Base-by-base conservation (phyloP, 2,113 vertebrate species). In the Puffinus mauretanicus region DNA sequence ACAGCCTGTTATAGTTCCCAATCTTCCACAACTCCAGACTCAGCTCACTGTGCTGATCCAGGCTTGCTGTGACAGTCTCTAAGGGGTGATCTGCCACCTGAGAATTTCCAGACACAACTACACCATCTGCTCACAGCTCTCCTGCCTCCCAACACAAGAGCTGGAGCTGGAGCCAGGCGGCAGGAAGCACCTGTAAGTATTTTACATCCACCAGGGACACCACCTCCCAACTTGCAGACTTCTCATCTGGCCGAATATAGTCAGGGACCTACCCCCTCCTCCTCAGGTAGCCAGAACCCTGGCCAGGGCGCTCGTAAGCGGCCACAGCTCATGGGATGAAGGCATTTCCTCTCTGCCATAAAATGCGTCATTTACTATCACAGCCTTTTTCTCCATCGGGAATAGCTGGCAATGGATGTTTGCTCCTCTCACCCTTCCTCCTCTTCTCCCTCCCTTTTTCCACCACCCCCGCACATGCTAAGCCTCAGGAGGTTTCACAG, bases 121-220 rank as follows among this genome's bases (percentile, higher is more conserved):
- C 75, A 69, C 86, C 91, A 95, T 94, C 87, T 77, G 84, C 73
- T 94, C 85, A 14, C 69, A 61, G 69, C 87, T 69, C 78, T 93
- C 73, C 75, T 1, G 3, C 65, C 51, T 77, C 62, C 72, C 3
- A 2, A 57, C 44, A 9, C 3, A 13, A 47, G 69, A 65, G 64
- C 44, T 7, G 38, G 69, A 64, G 79, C 82, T 40, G 58, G 22
- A 95, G 70, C 40, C 80, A 42, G 67, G 66, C 32, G 0, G 78
- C 95, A 96, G 93, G 94, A 97, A 97, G 90, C 93, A 96, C 90
- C 83, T 94, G 89, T 93, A 80, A 44, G 96, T 36, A 55, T 91
- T 95, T 96, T 51, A 89, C 55, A 86, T 81, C 51, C 95, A 91
- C 71, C 75, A 81, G 69, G 91, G 89, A 95, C 66, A 89, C n/a